These are phyloP conservation scores for Alviniconcha marisindica DNA, from an alignment of 1,140 invertebrate species.

Conservation along the genomic window DNA sequence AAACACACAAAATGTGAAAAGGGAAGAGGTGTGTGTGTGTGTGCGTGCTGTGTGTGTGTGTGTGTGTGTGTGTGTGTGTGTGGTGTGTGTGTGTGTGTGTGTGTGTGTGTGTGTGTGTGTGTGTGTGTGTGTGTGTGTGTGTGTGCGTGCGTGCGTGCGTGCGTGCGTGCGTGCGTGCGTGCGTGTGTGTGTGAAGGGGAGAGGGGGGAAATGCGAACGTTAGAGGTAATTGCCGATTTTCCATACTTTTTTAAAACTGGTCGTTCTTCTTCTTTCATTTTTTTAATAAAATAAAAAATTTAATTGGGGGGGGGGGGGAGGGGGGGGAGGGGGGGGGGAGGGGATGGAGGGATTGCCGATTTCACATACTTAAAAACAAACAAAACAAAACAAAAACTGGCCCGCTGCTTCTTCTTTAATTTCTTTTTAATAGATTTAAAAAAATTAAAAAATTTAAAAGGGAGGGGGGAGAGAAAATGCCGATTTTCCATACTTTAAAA, in stretches of 20 bases:
- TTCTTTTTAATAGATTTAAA: too few species aligned
- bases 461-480: too few species aligned
- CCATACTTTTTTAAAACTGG: background rate
- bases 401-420: too few species aligned
- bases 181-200: background rate
- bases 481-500: too few species aligned
- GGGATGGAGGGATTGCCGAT: too few species aligned
- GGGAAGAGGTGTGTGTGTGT: background rate
- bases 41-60: background rate
- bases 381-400: too few species aligned
- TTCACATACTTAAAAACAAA: too few species aligned
- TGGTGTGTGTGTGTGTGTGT: background rate
- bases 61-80: background rate
- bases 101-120: constrained; percentile 8
- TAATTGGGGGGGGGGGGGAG: too few species aligned
- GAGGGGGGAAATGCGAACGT: background rate
- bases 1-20: too few species aligned
- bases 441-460: too few species aligned
- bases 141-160: background rate
- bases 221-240: background rate
- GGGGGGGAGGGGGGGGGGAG: too few species aligned
- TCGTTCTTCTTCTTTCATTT: background rate
- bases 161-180: background rate
- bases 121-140: constrained; percentile 11
- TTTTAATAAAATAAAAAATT: background rate